Percentiles rank a stretch among this genome's conserved stretches.
phyloP scores from a whole-genome alignment of 2,888 invertebrate genomes.

The Caenorhabditis uteleia region DNA sequence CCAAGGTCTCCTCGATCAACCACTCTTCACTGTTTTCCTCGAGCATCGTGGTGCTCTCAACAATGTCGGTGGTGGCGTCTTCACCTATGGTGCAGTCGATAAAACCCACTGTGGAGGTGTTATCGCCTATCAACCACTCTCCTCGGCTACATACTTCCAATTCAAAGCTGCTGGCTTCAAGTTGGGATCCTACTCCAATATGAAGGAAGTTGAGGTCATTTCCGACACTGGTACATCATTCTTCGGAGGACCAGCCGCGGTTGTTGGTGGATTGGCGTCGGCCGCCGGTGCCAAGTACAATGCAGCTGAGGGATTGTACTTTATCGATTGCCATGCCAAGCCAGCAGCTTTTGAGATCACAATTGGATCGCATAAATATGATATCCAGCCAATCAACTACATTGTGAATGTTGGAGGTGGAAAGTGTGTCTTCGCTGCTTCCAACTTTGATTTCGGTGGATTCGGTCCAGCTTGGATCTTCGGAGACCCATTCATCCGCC shows the following conservation, averaged over 20 bases:
- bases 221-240: constrained; percentile 57
- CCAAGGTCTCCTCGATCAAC: constrained; percentile 48
- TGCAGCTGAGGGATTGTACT: constrained; percentile 44
- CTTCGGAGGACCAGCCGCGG: constrained; percentile 47
- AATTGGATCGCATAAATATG: constrained; percentile 45
- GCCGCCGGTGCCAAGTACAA: constrained; percentile 43
- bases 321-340: constrained; percentile 39
- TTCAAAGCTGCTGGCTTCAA: constrained; percentile 48
- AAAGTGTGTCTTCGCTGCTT: constrained; percentile 46
- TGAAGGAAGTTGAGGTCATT: constrained; percentile 52
- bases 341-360: constrained; percentile 44
- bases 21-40: constrained; percentile 53
- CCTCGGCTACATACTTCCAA: constrained; percentile 56
- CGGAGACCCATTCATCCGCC: too few relatives aligned
- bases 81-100: constrained; percentile 54
- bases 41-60: constrained; percentile 39
- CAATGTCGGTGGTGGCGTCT: constrained; percentile 54
- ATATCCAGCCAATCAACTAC: constrained; percentile 39
- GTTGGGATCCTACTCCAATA: constrained; percentile 38
- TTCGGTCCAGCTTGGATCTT: constrained; percentile 52
- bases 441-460: constrained; percentile 49
- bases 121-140: constrained; percentile 43
- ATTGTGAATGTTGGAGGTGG: constrained; percentile 35
- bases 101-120: constrained; percentile 44
- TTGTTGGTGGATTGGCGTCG: constrained; percentile 26